Conservation (phyloP, 1,140 invertebrate species). For the Trichonephila inaurata region DNA sequence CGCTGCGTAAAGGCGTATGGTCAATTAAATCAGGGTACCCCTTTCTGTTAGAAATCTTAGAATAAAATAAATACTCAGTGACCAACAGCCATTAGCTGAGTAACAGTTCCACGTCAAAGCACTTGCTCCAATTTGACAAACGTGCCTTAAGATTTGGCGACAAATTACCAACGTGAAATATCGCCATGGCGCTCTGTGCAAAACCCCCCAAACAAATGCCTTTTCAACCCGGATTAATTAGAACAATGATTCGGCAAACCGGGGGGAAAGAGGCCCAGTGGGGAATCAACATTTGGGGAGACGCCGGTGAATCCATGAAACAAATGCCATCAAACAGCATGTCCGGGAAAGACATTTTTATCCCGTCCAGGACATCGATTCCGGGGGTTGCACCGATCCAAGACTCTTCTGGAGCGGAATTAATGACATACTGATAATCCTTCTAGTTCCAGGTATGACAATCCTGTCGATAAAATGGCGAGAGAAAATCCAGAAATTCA, state of each 20-base stretch:
- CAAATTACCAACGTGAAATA: neutral
- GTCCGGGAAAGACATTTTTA: neutral
- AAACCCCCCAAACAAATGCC: neutral
- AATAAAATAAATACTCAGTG: no score
- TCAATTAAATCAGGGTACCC: no score
- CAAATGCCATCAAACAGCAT: slow-evolving; percentile 24
- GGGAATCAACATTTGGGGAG: slow-evolving; percentile 14
- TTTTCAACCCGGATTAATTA: neutral
- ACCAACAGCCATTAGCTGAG: no score
- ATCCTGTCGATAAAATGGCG: neutral
- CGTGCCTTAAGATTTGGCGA: neutral
- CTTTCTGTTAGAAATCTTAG: no score
- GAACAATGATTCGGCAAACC: slow-evolving; percentile 13
- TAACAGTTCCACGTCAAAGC: no score
- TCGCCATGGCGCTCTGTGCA: neutral
- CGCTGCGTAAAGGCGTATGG: no score
- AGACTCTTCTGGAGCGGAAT: neutral
- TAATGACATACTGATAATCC: neutral
- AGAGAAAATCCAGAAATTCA: neutral
- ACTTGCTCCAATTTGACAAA: neutral
- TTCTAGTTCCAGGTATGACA: neutral
- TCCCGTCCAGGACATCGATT: neutral
- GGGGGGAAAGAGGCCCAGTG: neutral
- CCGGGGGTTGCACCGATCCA: neutral
- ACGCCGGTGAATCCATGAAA: neutral